Base-by-base conservation (phyloP, 2,888 invertebrate species). In the Troglohyphantes excavatus region DNA sequence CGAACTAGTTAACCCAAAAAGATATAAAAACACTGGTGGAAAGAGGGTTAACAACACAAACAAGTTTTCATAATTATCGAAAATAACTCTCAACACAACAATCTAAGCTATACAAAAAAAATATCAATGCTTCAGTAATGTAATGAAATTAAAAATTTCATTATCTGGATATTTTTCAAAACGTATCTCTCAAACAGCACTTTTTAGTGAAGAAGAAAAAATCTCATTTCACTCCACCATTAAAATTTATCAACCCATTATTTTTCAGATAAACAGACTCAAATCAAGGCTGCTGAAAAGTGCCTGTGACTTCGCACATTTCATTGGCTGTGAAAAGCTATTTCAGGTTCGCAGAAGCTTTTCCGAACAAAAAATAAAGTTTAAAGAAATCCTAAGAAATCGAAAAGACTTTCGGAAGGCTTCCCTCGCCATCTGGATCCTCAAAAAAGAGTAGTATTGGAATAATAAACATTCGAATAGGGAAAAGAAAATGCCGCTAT, bases 401-500 rank as follows among this genome's bases (percentile, higher is more conserved):
- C 19, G 39, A 33, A 65, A 63, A 78, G 63, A 23, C 23, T 65
- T 53, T 53, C 6, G 23, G 11, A 21, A 75, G 21, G 59, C 59
- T 75, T 27, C 43, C 39, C 21, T 29, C 39, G n/a, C 65, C 78
- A 26, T 65, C 33, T 78, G 78, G 65, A 65, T 21, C 39, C 78
- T n/a, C 23, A 29, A 29, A 33, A 73, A 53, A 53, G 29, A 61
- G 61, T 78, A 9, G 39, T 7, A 43, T 76, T 78, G 78, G 43
- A 78, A 78, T 78, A 78, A 78, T 78, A 78, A 78, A 78, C 78
- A 78, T 29, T 43, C 63, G 17, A 39, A 61, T 23, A 23, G 21
- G 26, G 68, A 65, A 33, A 68, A 53, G n/a, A 72, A 43, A 43
- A 70, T 5, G 23, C 78, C 65, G 63, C 78, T 78, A 78, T 78